phyloP scores from a whole-genome alignment of 2,797 vertebrate species.

The Antrozous pallidus region DNA sequence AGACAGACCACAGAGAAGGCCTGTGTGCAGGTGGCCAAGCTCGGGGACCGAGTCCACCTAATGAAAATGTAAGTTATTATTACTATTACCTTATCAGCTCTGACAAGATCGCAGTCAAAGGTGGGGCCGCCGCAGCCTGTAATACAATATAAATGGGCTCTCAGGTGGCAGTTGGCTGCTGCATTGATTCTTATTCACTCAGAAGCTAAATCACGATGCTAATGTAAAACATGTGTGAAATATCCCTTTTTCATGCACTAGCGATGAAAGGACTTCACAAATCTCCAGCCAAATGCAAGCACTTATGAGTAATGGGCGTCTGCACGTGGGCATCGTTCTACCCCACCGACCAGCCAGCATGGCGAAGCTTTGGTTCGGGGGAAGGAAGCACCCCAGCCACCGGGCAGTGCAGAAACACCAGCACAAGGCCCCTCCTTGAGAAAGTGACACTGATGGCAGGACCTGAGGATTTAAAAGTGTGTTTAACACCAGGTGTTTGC shows the following conservation, averaged over 20 bases:
- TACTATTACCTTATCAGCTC: conserved; percentile 34
- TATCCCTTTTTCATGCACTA: conserved; percentile 58
- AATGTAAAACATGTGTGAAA: conserved; percentile 60
- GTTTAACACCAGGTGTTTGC: not conserved
- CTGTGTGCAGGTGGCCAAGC: fast-evolving
- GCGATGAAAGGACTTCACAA: conserved; percentile 61
- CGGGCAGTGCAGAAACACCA: not conserved
- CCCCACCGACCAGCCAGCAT: conserved; percentile 17
- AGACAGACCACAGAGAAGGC: not conserved
- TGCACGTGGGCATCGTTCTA: conserved; percentile 45
- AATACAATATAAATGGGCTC: conserved; percentile 53
- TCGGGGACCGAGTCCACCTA: not conserved
- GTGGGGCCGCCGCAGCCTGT: not conserved
- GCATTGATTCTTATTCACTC: conserved; percentile 53
- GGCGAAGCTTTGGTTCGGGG: conserved; percentile 12
- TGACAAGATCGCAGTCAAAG: conserved; percentile 43
- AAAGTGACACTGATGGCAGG: not conserved
- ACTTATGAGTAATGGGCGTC: conserved; percentile 48
- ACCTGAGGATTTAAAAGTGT: not conserved
- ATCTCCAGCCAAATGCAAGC: conserved; percentile 66
- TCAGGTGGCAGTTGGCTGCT: conserved; percentile 56
- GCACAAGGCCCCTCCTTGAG: not conserved
- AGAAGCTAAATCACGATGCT: conserved; percentile 47
- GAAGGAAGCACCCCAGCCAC: conserved; percentile 1
- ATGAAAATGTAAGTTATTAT: conserved; percentile 11